Evolutionary conservation across 2,888 invertebrate genomes (phyloP).

Genomic region (Venustoraphidia nigricollis): DNA sequence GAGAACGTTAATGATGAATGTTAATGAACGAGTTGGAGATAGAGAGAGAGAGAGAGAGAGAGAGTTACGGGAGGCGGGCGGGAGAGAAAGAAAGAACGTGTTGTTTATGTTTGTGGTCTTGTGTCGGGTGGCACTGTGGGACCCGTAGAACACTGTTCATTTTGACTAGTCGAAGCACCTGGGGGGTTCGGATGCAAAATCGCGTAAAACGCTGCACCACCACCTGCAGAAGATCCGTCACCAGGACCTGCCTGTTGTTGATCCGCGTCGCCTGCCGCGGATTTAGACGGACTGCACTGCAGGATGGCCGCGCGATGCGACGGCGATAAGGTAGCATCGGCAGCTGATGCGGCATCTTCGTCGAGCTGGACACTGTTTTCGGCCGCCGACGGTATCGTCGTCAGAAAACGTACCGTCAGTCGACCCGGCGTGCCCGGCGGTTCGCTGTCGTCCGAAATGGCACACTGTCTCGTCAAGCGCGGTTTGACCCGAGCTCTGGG

Average conservation of each 20-base stretch:
- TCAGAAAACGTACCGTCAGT: constrained; percentile 40
- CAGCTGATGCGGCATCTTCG: constrained; percentile 31
- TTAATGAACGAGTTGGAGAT: no score
- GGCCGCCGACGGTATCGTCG: constrained; percentile 59
- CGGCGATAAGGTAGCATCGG: constrained; percentile 3
- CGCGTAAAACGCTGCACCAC: constrained; percentile 24
- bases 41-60: no score
- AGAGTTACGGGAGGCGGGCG: no score
- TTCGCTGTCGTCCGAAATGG: constrained; percentile 58
- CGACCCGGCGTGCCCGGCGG: constrained; percentile 40
- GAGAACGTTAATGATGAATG: no score
- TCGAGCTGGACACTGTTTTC: constrained; percentile 54
- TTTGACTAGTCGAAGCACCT: not conserved
- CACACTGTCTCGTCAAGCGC: constrained; percentile 63
- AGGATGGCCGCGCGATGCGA: constrained; percentile 2
- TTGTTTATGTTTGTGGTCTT: not conserved
- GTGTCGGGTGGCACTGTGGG: not conserved
- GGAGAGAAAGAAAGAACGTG: no score
- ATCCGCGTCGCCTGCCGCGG: not conserved
- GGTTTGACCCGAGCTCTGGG: constrained; percentile 39
- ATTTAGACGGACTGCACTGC: not conserved
- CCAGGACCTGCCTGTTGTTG: constrained; percentile 1
- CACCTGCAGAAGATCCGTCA: constrained; percentile 9
- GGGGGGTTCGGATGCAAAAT: constrained; percentile 22
- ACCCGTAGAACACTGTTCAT: not conserved